These are phyloP conservation scores for Tringa solitaria DNA, from an alignment of 2,113 vertebrate genomes.

Conservation along the genomic window DNA sequence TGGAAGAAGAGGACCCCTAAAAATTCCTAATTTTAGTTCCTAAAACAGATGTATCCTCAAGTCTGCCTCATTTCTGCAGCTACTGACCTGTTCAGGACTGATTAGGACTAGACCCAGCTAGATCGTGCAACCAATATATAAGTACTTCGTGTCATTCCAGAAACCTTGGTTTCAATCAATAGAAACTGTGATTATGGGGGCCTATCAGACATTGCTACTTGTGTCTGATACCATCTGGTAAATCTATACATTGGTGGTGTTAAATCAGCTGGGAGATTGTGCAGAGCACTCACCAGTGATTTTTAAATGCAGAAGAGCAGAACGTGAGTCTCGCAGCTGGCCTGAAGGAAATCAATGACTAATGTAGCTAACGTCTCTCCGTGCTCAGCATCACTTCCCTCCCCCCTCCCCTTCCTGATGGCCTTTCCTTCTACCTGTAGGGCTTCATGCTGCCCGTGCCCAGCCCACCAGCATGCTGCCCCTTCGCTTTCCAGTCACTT, in stretches of 20 bases:
- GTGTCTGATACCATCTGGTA: conserved; percentile 11
- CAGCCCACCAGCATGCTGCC: neutral
- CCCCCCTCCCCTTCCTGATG: neutral
- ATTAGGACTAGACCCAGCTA: neutral
- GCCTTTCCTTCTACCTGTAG: conserved; percentile 33
- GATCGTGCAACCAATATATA: neutral
- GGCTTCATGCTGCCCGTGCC: neutral
- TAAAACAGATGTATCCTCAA: neutral
- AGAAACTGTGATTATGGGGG: neutral
- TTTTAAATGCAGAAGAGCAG: neutral
- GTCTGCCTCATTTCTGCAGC: neutral
- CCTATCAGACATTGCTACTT: neutral
- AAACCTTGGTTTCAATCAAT: neutral
- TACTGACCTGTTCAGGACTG: neutral
- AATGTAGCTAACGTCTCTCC: conserved; percentile 21
- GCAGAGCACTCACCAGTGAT: neutral
- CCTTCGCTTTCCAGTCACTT: neutral
- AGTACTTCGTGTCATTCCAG: neutral
- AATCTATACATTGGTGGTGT: neutral
- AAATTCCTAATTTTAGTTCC: neutral
- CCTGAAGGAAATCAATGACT: conserved; percentile 21
- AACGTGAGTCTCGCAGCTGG: neutral
- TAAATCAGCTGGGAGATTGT: neutral
- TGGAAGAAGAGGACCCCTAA: neutral
- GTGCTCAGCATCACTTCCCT: neutral